Conservation (phyloP, 2,797 vertebrate species). For the Anisognathus igniventris region DNA sequence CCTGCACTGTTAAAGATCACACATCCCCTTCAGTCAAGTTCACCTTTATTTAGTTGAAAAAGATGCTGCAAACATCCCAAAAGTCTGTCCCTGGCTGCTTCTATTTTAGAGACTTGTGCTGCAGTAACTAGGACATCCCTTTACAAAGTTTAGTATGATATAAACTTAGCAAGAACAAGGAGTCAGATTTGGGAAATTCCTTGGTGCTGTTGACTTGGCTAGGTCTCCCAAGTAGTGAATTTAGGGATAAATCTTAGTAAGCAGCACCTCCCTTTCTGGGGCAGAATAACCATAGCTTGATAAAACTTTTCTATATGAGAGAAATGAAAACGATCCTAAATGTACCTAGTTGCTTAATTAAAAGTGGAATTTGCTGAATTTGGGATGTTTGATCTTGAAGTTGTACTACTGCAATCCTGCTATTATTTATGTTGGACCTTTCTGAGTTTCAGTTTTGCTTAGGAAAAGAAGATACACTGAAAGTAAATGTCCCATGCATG, state of each 20-base stretch:
- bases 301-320: background rate
- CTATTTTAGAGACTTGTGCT: background rate
- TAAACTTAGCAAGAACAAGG: background rate
- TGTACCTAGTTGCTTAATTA: background rate
- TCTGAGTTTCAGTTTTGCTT: background rate
- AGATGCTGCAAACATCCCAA: background rate
- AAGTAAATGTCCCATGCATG: background rate
- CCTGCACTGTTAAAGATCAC: background rate
- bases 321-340: background rate
- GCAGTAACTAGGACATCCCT: background rate
- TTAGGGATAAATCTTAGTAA: background rate
- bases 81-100: background rate
- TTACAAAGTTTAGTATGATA: background rate
- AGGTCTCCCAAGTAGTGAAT: background rate
- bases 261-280: background rate
- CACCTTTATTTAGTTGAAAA: background rate
- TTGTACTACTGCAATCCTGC: background rate
- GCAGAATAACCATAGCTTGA: background rate
- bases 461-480: background rate
- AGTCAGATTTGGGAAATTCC: background rate
- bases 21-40: background rate
- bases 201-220: background rate
- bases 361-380: background rate
- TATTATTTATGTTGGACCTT: background rate
- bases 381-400: background rate